Conservation (phyloP, 2,888 invertebrate species). For the Panzeria rudis region DNA sequence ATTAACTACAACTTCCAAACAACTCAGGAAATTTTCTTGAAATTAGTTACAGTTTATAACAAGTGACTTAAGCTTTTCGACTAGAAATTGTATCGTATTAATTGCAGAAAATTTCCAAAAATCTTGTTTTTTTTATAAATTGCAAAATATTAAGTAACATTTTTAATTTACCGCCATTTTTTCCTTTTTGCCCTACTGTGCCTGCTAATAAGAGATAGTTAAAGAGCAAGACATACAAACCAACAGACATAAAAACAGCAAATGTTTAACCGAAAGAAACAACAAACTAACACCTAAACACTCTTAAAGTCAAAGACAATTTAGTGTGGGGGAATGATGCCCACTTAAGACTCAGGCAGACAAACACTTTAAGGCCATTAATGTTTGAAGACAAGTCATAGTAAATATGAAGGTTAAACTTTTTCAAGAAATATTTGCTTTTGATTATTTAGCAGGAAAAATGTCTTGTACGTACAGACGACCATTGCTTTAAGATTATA, state of each 20-base stretch:
- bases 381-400: neutral
- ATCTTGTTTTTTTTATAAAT: neutral
- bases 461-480: no score
- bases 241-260: neutral
- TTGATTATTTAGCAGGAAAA: neutral
- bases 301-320: slow-evolving; percentile 17
- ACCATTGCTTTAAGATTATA: no score
- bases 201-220: neutral
- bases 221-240: neutral
- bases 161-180: no score
- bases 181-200: neutral
- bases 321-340: slow-evolving; percentile 2
- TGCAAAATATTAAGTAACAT: neutral
- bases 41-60: no score
- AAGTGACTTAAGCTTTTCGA: no score
- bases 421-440: neutral
- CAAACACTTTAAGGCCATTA: neutral
- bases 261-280: neutral
- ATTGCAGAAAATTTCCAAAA: neutral
- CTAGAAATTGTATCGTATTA: no score
- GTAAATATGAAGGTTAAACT: neutral
- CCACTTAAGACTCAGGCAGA: slow-evolving; percentile 14
- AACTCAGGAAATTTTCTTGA: no score
- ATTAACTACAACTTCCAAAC: no score
- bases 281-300: slow-evolving; percentile 9